Evolutionary conservation across 1,140 invertebrate species (phyloP).

Genomic region (Drosophila suzukii): DNA sequence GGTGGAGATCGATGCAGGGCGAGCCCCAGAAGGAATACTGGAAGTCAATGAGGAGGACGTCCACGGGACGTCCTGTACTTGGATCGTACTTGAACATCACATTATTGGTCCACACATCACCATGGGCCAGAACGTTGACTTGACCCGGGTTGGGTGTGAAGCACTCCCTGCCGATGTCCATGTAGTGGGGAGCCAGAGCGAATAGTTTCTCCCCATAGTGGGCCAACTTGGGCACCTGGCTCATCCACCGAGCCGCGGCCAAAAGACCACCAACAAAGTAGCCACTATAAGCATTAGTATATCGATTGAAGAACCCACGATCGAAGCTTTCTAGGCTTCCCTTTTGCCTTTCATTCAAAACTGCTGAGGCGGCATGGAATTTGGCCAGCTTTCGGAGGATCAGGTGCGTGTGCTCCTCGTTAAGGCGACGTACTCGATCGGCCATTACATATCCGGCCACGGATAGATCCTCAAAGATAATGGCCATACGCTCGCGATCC

Average conservation of each 20-base stretch:
- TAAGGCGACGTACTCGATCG: constrained; percentile 85
- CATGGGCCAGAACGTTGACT: constrained; percentile 88
- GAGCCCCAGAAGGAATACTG: constrained; percentile 82
- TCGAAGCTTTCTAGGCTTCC: constrained; percentile 66
- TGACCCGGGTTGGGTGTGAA: constrained; percentile 82
- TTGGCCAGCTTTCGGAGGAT: constrained; percentile 86
- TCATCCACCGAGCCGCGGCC: constrained; percentile 66
- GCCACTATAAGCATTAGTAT: constrained; percentile 72
- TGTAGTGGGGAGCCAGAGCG: constrained; percentile 67
- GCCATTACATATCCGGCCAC: constrained; percentile 84
- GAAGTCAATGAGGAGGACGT: constrained; percentile 84
- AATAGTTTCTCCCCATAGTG: constrained; percentile 68
- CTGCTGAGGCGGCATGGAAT: constrained; percentile 86
- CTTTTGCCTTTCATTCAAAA: constrained; percentile 67
- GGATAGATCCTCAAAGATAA: constrained; percentile 78
- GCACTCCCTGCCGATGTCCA: constrained; percentile 73
- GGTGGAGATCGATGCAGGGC: constrained; percentile 77
- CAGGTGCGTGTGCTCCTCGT: constrained; percentile 85
- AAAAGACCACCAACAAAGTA: constrained; percentile 71
- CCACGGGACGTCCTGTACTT: constrained; percentile 81
- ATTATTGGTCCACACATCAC: constrained; percentile 89
- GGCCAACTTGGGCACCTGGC: constrained; percentile 49
- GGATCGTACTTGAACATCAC: constrained; percentile 87
- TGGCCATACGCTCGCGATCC: constrained; percentile 62
- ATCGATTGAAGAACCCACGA: constrained; percentile 75